These are phyloP conservation scores for Nycticebus coucang DNA, from an alignment of 2,113 vertebrate genomes.

Conservation along the genomic window DNA sequence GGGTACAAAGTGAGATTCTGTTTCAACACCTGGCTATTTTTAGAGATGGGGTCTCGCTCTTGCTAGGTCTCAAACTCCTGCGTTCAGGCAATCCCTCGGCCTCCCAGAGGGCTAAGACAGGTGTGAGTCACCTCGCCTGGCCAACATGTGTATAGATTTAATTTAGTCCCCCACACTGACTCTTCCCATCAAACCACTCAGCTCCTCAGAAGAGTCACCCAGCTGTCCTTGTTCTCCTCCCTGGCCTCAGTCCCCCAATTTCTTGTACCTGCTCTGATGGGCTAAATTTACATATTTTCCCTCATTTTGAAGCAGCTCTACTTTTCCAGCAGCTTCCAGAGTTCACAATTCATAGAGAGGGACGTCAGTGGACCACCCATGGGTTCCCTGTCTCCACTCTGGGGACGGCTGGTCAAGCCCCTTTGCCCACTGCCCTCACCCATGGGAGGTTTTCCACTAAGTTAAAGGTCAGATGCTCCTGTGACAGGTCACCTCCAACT, in stretches of 20 bases:
- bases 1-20: too few species aligned
- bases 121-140: too few species aligned
- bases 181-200: not conserved
- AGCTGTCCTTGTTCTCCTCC: not conserved
- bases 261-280: not conserved
- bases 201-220: not conserved
- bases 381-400: not conserved
- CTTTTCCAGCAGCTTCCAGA: not conserved
- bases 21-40: too few species aligned
- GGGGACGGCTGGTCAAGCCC: not conserved
- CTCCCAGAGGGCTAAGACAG: too few species aligned
- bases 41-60: too few species aligned
- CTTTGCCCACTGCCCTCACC: not conserved
- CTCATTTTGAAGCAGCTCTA: not conserved
- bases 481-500: not conserved
- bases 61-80: too few species aligned
- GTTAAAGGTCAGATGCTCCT: not conserved
- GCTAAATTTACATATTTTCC: not conserved
- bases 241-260: not conserved
- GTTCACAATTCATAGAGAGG: not conserved
- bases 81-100: too few species aligned
- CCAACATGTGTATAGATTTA: not conserved
- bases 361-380: not conserved
- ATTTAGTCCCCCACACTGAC: not conserved
- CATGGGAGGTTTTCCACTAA: not conserved